Evolutionary conservation across 2,797 vertebrate genomes (phyloP), one percentile per base, ranked within the genome.

Genomic region (Coregonus suidteri): DNA sequence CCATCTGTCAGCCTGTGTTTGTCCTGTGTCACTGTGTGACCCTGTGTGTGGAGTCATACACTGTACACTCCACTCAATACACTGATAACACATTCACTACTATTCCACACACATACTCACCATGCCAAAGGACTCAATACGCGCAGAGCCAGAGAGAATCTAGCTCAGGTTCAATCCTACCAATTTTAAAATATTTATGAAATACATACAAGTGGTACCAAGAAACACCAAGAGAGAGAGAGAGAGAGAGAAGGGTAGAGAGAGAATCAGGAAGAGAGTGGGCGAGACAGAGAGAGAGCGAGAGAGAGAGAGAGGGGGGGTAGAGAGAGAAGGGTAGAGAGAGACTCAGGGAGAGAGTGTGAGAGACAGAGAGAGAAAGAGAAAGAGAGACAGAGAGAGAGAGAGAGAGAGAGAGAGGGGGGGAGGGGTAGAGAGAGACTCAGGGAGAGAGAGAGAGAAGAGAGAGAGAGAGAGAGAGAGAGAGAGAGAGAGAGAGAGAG

Each of bases 1-100:
- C 81, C 83, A 84, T 90, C 80, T 73, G 70, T 90, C 89, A 87
- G 18, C 75, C 31, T 56, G 37, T 89, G 82, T 91, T 88, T 88
- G 80, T 76, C 76, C 18, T 25, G 67, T 77, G 87, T 84, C 83
- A 84, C 37, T 13, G 0, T 30, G n/a, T 67, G 68, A 86, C 90
- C 87, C 89, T 87, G 83, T 51, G 56, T 51, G 52, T 47, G 74
- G 78, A 52, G 51, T 56, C 59, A 73, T 59, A 16, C 52, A 18
- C 52, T 14, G 18, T 51, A 9, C 5, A 67, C 30, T 5, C 30
- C 30, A 35, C 5, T 3, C 4, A 16, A 67, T 16, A 67, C 66
- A 35, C 31, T 35, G 34, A 37, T 67, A 67, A 67, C 66, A 15
- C 66, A 35, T 15, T 37, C 66, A 18, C 66, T 35, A 34, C 64